Base-by-base conservation (phyloP, 2,888 invertebrate species). In the Trissonchulus sp. region DNA sequence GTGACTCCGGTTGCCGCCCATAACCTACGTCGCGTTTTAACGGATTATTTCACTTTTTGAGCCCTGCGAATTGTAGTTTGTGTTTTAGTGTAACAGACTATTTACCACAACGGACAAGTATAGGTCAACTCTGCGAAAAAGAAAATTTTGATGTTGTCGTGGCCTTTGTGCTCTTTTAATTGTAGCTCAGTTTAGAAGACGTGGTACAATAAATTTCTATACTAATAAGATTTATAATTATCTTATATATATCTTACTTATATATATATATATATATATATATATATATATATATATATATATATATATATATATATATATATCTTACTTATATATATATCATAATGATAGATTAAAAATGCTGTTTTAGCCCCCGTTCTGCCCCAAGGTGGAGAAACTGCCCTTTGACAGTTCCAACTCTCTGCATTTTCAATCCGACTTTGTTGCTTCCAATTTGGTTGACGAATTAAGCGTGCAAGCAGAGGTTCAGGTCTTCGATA, bases 311-410 rank as follows among this genome's bases (percentile, higher is more conserved):
- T n/a, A 60, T n/a, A n/a, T n/a, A n/a, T n/a, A n/a, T n/a, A n/a
- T n/a, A n/a, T n/a, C n/a, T n/a, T n/a, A n/a, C n/a, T 60, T 23
- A 18, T 60, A n/a, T 60, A n/a, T n/a, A n/a, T n/a, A n/a, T n/a
- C n/a, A n/a, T n/a, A n/a, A n/a, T n/a, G n/a, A n/a, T n/a, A n/a
- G n/a, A n/a, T n/a, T n/a, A n/a, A n/a, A n/a, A n/a, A n/a, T n/a
- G n/a, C n/a, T n/a, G n/a, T 69, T 69, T 69, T 69, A 69, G 71
- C 71, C 71, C n/a, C 71, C 71, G n/a, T 69, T 69, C 37, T 69
- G 71, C 37, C 71, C 71, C 3, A 33, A 69, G 8, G 34, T 69
- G n/a, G 35, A 69, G n/a, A 69, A 69, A 36, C n/a, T 69, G 23
- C 28, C 34, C 33, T 23, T 69, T 33, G 15, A 28, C 15, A 18